Evolutionary conservation across 2,888 invertebrate species (phyloP), one percentile per base, ranked within the genome.

Genomic region (Stenchaetothrips biformis): DNA sequence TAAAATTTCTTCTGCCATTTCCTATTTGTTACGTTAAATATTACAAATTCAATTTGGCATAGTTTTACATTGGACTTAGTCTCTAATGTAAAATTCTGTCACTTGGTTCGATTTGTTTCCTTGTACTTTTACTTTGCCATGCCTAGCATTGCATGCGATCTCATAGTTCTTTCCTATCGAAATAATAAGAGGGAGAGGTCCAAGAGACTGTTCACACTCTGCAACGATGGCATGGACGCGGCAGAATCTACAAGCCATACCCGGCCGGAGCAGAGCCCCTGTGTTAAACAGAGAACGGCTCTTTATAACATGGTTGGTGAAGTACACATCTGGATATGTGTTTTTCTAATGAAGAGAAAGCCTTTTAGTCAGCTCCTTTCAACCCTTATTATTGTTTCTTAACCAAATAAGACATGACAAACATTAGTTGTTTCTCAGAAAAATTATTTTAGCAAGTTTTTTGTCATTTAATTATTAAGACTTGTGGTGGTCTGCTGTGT

Each of bases 251-350:
- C 67, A n/a, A n/a, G n/a, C n/a, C n/a, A n/a, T n/a, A n/a, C n/a
- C 67, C 4, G 21, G 67, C 67, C 67, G 67, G 67, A 67, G 67
- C 67, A 67, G 67, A 67, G 67, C 21, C 67, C 21, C 67, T 21
- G 67, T 53, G 53, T 16, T 53, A 16, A 16, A 11, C 53, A 53
- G 11, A 16, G 53, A 11, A 53, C 13, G 13, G 11, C 11, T 16
- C 11, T 67, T 1, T 62, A 18, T n/a, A 67, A 67, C 67, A 67
- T 21, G 67, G 67, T 67, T 67, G 67, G 67, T 67, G 67, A 67
- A 21, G 18, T 67, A 9, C 21, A 67, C 67, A 9, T 67, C 21
- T 9, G 67, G 21, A 67, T 67, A 21, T 21, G 21, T 67, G 62
- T 67, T 67, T 62, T 21, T 21, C 67, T 67, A 21, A 7, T 21